Percentiles rank a stretch among this genome's conserved stretches.
phyloP scores from a whole-genome alignment of 2,113 vertebrate genomes.

The Protomyctophum bolini region DNA sequence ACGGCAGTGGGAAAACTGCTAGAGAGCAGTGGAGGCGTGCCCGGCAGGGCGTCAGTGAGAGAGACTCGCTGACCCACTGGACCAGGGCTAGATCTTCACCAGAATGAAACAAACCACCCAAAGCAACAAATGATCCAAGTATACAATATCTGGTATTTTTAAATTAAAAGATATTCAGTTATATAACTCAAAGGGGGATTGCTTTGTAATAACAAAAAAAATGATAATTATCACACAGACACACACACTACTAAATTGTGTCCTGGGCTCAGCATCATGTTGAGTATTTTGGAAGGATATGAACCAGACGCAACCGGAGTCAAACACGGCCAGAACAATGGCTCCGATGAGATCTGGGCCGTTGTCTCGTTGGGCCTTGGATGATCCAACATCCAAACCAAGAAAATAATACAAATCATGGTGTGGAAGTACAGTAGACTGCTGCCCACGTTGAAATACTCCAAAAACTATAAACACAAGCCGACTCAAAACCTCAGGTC shows the following conservation, averaged over 20 bases:
- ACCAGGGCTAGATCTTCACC: conserved; percentile 16
- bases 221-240: not conserved
- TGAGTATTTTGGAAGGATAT: conserved; percentile 83
- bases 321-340: conserved; percentile 82
- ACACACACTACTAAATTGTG: not conserved
- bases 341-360: conserved; percentile 77
- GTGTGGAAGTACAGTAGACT: not conserved
- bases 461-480: not conserved
- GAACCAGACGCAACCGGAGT: conserved; percentile 85
- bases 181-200: not conserved
- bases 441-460: conserved; percentile 12
- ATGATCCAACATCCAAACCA: conserved; percentile 27
- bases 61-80: conserved; percentile 13
- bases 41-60: conserved; percentile 25
- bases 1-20: not conserved
- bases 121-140: conserved; percentile 9
- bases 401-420: conserved; percentile 32
- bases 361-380: conserved; percentile 80
- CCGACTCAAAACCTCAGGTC: conserved; percentile 3
- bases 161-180: not conserved
- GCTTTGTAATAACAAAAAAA: not conserved
- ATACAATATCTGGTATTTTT: not conserved
- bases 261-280: not conserved
- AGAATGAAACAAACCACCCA: conserved; percentile 30
- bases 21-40: not conserved